Conservation (phyloP, 2,888 invertebrate genomes). For the Chelonus formosanus region DNA sequence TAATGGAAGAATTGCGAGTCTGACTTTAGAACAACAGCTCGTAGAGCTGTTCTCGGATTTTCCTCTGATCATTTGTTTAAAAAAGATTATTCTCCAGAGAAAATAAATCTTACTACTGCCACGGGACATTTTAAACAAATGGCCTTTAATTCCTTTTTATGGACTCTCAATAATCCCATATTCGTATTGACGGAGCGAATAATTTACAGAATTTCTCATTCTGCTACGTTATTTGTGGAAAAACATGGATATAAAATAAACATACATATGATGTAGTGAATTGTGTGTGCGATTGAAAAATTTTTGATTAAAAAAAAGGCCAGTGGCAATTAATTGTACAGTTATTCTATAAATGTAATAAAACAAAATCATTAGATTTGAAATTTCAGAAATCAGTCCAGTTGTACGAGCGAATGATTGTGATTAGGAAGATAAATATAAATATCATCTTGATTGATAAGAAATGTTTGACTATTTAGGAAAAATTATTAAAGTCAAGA, state of each 20-base stretch:
- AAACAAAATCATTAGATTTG: constrained; percentile 4
- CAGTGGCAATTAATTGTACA: too few species aligned
- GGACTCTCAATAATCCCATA: constrained; percentile 12
- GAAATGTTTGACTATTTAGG: too few species aligned
- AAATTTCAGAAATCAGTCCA: constrained; percentile 1
- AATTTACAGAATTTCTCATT: constrained; percentile 18
- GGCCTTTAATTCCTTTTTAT: constrained; percentile 20
- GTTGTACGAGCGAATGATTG: constrained; percentile 9
- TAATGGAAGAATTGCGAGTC: constrained; percentile 85
- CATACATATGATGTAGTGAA: constrained; percentile 12
- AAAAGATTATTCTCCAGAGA: constrained; percentile 1
- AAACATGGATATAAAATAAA: constrained; percentile 15
- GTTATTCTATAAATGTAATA: constrained; percentile 1
- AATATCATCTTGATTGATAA: constrained; percentile 29
- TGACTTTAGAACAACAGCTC: constrained; percentile 69
- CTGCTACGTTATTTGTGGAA: constrained; percentile 26
- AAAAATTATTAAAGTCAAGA: too few species aligned
- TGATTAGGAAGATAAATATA: constrained; percentile 13
- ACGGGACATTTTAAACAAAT: constrained; percentile 21
- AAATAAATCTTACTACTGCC: constrained; percentile 16
- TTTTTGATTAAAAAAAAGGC: background rate
- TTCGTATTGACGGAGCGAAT: constrained; percentile 18
- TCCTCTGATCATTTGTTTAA: background rate
- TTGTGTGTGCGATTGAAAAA: background rate
- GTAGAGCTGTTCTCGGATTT: constrained; percentile 41